Evolutionary conservation across 2,888 invertebrate species (phyloP), one percentile per base, ranked within the genome.

Genomic region (Mylabris sibirica): DNA sequence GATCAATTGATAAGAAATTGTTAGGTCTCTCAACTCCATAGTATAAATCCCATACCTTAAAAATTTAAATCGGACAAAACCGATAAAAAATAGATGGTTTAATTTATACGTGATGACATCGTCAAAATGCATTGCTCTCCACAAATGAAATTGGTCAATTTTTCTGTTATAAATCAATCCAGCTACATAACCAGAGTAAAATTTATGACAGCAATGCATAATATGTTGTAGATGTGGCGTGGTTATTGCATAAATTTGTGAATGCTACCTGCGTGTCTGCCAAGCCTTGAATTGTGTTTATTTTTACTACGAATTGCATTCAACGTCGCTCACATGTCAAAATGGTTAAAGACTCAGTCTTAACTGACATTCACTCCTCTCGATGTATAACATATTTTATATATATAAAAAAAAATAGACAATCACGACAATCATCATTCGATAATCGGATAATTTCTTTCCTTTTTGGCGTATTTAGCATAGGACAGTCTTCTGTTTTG

Each of bases 291-390:
- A 53, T 64, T 63, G 65, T 63, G 63, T 70, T 66, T 26, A 49
- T 24, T 66, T 49, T 66, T 61, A 68, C 59, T 30, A 59, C 38
- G 30, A 41, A 64, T 65, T 70, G 70, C 70, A 70, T 70, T 70
- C 70, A 70, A 70, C 68, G 70, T 70, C 70, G 64, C 64, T 70
- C 70, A 70, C 66, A 70, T 70, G 70, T 70, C 70, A 70, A 53
- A 53, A 53, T 53, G 2, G 49, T 53, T 30, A 22, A 53, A 53
- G 49, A 44, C n/a, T 17, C 44, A 44, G 44, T 44, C n/a, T 44
- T n/a, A n/a, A 44, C 44, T 44, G 44, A 44, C 44, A 44, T 44
- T 44, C 44, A 44, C 44, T 44, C 44, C 30, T 30, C 30, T 30
- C 30, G 4, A 44, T 44, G 17, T n/a, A 17, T 6, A 44, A 44